These are phyloP conservation scores for Drosophila emarginata DNA, from an alignment of 2,888 invertebrate genomes.

Conservation along the genomic window DNA sequence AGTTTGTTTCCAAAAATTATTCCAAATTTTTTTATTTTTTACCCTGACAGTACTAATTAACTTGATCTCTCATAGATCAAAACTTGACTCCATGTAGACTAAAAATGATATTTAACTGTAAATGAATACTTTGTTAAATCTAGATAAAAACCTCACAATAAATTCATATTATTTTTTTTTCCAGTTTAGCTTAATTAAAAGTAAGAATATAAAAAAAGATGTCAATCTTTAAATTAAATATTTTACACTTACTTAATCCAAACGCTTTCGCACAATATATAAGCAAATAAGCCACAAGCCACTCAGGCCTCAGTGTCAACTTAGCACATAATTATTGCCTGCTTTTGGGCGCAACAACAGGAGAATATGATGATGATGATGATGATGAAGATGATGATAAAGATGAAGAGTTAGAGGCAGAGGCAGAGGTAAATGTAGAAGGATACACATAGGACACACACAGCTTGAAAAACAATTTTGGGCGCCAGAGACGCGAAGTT, in stretches of 20 bases:
- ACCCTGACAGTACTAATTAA: no score
- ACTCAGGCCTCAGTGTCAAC: slow-evolving; percentile 31
- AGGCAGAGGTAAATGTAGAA: slow-evolving; percentile 17
- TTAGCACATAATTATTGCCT: slow-evolving; percentile 69
- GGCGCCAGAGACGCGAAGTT: slow-evolving; percentile 49
- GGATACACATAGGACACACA: slow-evolving; percentile 31
- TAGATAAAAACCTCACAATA: no score
- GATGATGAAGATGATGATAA: slow-evolving; percentile 16
- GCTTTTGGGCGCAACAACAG: slow-evolving; percentile 44
- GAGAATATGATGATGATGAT: slow-evolving; percentile 2
- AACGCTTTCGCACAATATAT: background rate
- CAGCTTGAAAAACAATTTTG: slow-evolving; percentile 67
- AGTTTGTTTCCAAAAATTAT: no score
- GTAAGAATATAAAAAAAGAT: background rate
- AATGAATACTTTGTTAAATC: no score
- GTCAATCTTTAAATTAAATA: slow-evolving; percentile 9
- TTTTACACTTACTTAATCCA: slow-evolving; percentile 6
- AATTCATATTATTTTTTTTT: background rate
- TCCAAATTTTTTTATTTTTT: no score
- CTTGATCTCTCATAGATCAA: no score
- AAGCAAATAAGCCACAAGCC: slow-evolving; percentile 21
- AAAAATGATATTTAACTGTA: no score
- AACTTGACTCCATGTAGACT: no score
- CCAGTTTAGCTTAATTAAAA: background rate
- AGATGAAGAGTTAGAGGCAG: background rate